phyloP scores from a whole-genome alignment of 2,888 invertebrate species.

The Ophion costatus region DNA sequence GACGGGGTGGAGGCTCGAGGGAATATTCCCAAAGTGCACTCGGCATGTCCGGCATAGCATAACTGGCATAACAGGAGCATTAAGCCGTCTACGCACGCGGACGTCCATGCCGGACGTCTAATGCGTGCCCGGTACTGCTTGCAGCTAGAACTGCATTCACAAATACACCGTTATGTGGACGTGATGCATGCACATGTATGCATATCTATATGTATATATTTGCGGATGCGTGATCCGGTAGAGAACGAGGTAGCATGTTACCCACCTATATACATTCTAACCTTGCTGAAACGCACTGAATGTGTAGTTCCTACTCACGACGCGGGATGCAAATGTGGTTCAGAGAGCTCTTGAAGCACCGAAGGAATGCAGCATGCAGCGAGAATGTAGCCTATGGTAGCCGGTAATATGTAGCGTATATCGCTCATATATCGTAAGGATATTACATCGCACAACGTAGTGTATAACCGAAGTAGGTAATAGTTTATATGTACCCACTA shows the following conservation, averaged over 20 bases:
- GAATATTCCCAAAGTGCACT: conserved; percentile 70
- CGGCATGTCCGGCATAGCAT: conserved; percentile 75
- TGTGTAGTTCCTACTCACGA: conserved; percentile 40
- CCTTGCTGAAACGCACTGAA: conserved; percentile 51
- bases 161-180: conserved; percentile 14
- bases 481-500: neutral
- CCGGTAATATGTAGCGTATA: conserved; percentile 34
- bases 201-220: neutral
- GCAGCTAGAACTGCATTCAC: conserved; percentile 25
- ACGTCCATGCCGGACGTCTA: conserved; percentile 52
- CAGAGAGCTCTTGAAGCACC: conserved; percentile 46
- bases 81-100: conserved; percentile 61
- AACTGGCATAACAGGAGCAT: conserved; percentile 75
- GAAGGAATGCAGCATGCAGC: conserved; percentile 56
- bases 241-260: conserved; percentile 36
- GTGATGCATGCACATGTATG: neutral
- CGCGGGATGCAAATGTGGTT: conserved; percentile 58
- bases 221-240: neutral
- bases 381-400: conserved; percentile 42
- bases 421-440: conserved; percentile 49
- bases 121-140: conserved; percentile 51
- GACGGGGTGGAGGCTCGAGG: conserved; percentile 35
- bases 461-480: neutral
- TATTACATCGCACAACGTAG: conserved; percentile 44
- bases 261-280: conserved; percentile 20